Base-by-base conservation (phyloP, 2,888 invertebrate species). In the Calliopum simillimum region DNA sequence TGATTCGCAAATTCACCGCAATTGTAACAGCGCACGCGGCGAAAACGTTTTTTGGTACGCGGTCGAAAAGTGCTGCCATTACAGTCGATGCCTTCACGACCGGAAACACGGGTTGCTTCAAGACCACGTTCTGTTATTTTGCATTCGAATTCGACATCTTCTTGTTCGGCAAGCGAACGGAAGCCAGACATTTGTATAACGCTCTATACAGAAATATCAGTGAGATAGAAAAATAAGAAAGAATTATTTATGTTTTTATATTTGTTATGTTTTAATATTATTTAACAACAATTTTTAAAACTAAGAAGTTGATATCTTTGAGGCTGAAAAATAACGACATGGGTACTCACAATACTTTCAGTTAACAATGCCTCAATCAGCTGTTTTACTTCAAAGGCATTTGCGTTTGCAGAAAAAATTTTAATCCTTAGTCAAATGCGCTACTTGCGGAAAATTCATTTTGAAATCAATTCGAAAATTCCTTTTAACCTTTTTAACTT, bases 1-100 rank as follows among this genome's bases (percentile, higher is more conserved):
- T 97, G 97, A 86, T 96, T 96, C 62, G 95, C 94, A 83, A 96
- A 95, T 86, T 95, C 94, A 4, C 96, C 96, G 82, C 96, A 97
- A 85, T 97, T 97, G 86, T 96, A 97, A 87, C 96, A 97, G 83
- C 95, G 92, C 84, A 95, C 93, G 89, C 95, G 95, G 79, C 94
- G 89, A n/a, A 92, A 92, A 78, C 94, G 91, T 87, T 94, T 95
- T 86, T 94, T 68, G 1, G 71, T 71, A 90, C 92, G 89, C 6
- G 95, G 95, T 76, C 95, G 88, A 75, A 94, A 89, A 80, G 93
- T 92, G 43, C 94, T 94, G 62, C 96, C 96, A 79, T 91, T 80
- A 83, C 96, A 96, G 82, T 94, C 93, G 8, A 89, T 87, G 33
- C 93, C 91, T 44, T 91, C 91, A 0, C 92, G 91, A 0, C 95